phyloP scores from a whole-genome alignment of 2,888 invertebrate genomes.

The Erannis defoliaria region DNA sequence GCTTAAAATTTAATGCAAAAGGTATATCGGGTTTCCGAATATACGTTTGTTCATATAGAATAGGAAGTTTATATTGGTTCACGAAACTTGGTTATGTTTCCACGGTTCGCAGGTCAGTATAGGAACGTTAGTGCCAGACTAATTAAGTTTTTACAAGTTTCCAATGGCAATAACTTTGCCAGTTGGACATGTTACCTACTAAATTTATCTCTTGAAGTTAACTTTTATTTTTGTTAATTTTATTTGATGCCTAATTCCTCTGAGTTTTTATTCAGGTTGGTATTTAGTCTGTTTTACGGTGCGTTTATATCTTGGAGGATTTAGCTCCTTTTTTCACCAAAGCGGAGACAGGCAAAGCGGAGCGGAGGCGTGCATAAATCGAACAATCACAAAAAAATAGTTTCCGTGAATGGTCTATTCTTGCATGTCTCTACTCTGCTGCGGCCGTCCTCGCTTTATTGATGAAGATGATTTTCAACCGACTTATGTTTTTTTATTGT shows the following conservation, averaged over 20 bases:
- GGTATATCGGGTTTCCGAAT: conserved; percentile 39
- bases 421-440: too few species aligned
- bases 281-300: too few species aligned
- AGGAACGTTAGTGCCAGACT: conserved; percentile 36
- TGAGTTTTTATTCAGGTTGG: too few species aligned
- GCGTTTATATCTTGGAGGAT: too few species aligned
- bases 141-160: conserved; percentile 47
- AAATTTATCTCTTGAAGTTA: conserved; percentile 19
- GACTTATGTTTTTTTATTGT: too few species aligned
- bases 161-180: conserved; percentile 42
- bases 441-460: too few species aligned
- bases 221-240: conserved; percentile 8
- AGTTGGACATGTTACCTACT: conserved; percentile 19
- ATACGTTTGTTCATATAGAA: conserved; percentile 42
- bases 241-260: neutral
- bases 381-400: too few species aligned
- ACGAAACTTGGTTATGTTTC: conserved; percentile 39
- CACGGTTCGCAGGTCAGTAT: conserved; percentile 42
- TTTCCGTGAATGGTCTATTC: too few species aligned
- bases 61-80: conserved; percentile 40
- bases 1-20: conserved; percentile 51
- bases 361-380: too few species aligned
- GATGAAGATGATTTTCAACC: too few species aligned
- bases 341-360: too few species aligned
- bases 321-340: too few species aligned